A percentile compares a stretch with the other conserved stretches of the same genome.
Evolutionary conservation across 2,797 vertebrate genomes (phyloP).

Genomic region (Garrulus glandarius): DNA sequence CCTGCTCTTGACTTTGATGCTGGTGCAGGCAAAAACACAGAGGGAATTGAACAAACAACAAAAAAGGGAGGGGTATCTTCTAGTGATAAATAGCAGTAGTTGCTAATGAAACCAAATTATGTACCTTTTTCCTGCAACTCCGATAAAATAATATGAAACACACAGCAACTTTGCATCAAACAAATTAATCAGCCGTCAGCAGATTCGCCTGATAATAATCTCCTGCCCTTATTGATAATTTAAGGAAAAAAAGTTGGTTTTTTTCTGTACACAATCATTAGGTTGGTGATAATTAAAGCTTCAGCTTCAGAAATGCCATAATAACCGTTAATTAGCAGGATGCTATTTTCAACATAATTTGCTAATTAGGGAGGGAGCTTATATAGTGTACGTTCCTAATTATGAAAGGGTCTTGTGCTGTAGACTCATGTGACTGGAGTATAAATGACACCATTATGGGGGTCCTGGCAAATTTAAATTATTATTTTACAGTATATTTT

Average conservation of each 20-base stretch:
- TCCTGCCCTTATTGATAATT: conserved; percentile 85
- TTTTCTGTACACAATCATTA: conserved; percentile 82
- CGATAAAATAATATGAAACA: conserved; percentile 86
- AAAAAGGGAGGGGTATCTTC: conserved; percentile 67
- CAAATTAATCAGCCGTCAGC: conserved; percentile 84
- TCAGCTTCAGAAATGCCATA: conserved; percentile 96
- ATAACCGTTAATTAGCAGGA: conserved; percentile 98
- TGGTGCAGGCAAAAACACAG: conserved; percentile 82
- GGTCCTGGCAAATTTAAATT: conserved; percentile 75
- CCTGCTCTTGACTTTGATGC: conserved; percentile 91
- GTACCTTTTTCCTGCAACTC: conserved; percentile 83
- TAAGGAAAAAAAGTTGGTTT: conserved; percentile 72
- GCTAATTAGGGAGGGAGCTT: conserved; percentile 95
- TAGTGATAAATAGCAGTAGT: conserved; percentile 83
- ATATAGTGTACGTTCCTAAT: conserved; percentile 90
- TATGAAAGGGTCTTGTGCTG: conserved; percentile 88
- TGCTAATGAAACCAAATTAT: conserved; percentile 86
- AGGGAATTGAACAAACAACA: conserved; percentile 84
- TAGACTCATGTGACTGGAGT: conserved; percentile 91
- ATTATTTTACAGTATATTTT: conserved; percentile 73
- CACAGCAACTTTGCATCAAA: conserved; percentile 83
- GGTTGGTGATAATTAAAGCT: conserved; percentile 93
- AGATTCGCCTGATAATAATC: conserved; percentile 83
- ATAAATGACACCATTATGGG: conserved; percentile 86
- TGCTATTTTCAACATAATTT: conserved; percentile 98